Conservation (phyloP, 2,113 vertebrate genomes). For the Laterallus jamaicensis region DNA sequence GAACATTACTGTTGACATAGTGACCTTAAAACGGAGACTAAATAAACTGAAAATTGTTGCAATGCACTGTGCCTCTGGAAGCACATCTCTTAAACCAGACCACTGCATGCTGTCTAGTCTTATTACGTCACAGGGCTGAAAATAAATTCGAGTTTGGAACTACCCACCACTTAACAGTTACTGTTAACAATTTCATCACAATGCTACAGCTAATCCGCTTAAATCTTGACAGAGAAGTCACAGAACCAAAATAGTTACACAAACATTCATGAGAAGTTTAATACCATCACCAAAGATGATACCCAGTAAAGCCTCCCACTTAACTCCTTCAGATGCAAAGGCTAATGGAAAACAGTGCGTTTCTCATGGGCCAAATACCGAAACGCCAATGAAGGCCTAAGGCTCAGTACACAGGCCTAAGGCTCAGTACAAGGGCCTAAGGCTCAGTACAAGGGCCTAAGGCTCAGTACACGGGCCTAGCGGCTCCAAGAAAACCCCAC, state of each 20-base stretch:
- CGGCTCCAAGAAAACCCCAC: neutral
- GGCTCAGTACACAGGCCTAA: neutral
- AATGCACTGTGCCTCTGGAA: neutral
- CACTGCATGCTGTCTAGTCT: neutral
- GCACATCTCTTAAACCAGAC: neutral
- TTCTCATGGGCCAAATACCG: neutral
- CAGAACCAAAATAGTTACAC: neutral
- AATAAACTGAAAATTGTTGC: neutral
- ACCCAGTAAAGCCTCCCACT: neutral
- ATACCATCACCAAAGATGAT: neutral
- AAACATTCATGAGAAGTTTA: neutral
- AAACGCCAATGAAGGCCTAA: neutral
- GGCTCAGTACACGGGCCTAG: neutral
- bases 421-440: neutral
- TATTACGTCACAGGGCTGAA: neutral
- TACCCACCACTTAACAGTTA: neutral
- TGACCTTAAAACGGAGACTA: neutral
- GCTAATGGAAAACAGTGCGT: neutral
- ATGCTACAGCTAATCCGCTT: neutral
- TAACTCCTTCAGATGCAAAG: neutral
- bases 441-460: neutral
- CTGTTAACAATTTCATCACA: neutral
- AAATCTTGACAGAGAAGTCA: neutral
- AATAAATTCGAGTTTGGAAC: neutral
- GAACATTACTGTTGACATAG: neutral